These are phyloP conservation scores for Drosophila sucinea DNA, from an alignment of 1,140 invertebrate species.

Conservation along the genomic window DNA sequence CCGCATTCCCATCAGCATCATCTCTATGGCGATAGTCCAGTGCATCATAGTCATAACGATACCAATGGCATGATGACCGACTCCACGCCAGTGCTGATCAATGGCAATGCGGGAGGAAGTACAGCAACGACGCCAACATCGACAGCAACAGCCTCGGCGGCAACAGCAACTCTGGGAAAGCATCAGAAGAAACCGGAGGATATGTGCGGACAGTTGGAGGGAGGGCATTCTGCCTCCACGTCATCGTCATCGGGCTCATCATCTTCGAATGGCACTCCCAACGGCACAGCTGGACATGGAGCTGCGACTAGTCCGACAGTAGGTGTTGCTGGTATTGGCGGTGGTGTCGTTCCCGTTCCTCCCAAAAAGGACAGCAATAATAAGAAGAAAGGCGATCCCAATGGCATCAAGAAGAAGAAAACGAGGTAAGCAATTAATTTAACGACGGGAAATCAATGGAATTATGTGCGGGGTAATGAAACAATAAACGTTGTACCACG, in stretches of 20 bases:
- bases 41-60: constrained; percentile 57
- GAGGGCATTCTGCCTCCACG: constrained; percentile 16
- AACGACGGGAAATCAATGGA: constrained; percentile 80
- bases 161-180: constrained; percentile 26
- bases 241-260: constrained; percentile 22
- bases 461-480: constrained; percentile 53
- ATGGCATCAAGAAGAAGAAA: constrained; percentile 96
- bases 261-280: constrained; percentile 28
- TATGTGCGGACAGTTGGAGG: constrained; percentile 61
- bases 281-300: constrained; percentile 40
- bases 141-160: constrained; percentile 27
- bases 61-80: constrained; percentile 55
- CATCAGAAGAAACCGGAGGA: constrained; percentile 71
- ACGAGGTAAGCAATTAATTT: constrained; percentile 88
- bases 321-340: constrained; percentile 27
- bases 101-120: constrained; percentile 29
- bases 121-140: background rate
- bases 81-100: constrained; percentile 45
- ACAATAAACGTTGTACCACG: constrained; percentile 35
- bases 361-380: constrained; percentile 87
- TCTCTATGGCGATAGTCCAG: constrained; percentile 67
- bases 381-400: constrained; percentile 93
- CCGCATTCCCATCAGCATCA: constrained; percentile 36
- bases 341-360: constrained; percentile 26
- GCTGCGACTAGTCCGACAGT: constrained; percentile 26